These are phyloP conservation scores for Caligus rogercresseyi DNA, from an alignment of 1,140 invertebrate species.

Conservation along the genomic window DNA sequence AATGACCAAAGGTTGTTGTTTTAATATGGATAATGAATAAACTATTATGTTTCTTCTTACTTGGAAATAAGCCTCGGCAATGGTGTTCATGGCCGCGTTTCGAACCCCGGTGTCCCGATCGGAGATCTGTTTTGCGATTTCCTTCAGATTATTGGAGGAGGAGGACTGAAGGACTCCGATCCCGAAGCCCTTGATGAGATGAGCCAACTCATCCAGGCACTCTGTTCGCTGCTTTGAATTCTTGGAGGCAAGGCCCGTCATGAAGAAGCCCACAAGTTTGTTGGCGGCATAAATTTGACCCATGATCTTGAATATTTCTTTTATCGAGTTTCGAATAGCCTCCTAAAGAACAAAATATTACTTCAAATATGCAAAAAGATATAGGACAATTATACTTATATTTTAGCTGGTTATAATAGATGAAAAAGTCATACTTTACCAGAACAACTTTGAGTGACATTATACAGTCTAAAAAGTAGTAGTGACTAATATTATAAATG, in stretches of 20 bases:
- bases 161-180: slow-evolving; percentile 61
- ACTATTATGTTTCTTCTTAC: too few relatives aligned
- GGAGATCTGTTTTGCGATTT: slow-evolving; percentile 80
- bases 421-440: too few relatives aligned
- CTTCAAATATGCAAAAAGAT: not conserved
- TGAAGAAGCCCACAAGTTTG: slow-evolving; percentile 71
- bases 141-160: slow-evolving; percentile 58
- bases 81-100: slow-evolving; percentile 82
- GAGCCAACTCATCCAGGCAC: slow-evolving; percentile 75
- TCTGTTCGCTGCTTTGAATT: slow-evolving; percentile 86
- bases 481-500: too few relatives aligned
- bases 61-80: slow-evolving; percentile 72
- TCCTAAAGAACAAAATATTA: slow-evolving; percentile 40
- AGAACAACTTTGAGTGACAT: too few relatives aligned
- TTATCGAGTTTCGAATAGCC: slow-evolving; percentile 67
- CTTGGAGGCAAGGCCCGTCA: slow-evolving; percentile 90
- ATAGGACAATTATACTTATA: too few relatives aligned
- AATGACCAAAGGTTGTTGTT: too few relatives aligned
- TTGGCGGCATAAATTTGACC: slow-evolving; percentile 66
- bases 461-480: too few relatives aligned
- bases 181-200: slow-evolving; percentile 67
- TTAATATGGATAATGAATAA: too few relatives aligned
- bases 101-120: slow-evolving; percentile 90
- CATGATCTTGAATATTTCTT: slow-evolving; percentile 64
- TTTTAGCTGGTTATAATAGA: too few relatives aligned